A percentile compares a stretch with the other conserved stretches of the same genome.
Evolutionary conservation across 2,888 invertebrate genomes (phyloP).

Genomic region (Dryobotodes eremita): DNA sequence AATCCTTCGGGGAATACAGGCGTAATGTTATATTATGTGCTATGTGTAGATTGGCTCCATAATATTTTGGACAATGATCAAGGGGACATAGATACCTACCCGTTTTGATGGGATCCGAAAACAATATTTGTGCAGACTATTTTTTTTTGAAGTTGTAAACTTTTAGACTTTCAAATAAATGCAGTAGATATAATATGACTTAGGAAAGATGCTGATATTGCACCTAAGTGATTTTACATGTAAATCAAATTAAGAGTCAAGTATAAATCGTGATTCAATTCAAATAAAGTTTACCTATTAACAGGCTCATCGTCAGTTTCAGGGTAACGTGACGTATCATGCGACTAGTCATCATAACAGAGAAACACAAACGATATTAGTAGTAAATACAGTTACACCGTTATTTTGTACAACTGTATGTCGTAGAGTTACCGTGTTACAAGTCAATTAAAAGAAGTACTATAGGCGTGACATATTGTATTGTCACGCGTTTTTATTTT

Average conservation of each 20-base stretch:
- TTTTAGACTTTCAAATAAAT: no score
- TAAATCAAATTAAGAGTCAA: background rate
- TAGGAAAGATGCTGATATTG: background rate
- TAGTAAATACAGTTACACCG: slow-evolving; percentile 20
- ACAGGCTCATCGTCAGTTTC: background rate
- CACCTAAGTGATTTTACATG: no score
- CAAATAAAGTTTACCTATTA: background rate
- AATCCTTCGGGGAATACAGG: background rate
- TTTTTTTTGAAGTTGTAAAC: background rate
- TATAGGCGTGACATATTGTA: slow-evolving; percentile 27
- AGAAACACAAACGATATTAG: background rate
- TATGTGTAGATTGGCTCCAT: background rate
- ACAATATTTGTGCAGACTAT: background rate
- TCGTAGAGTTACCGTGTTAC: slow-evolving; percentile 27
- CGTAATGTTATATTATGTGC: background rate
- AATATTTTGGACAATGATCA: background rate
- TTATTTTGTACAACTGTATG: slow-evolving; percentile 21
- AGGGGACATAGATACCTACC: background rate
- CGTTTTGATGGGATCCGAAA: background rate
- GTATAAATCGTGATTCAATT: background rate
- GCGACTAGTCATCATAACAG: background rate
- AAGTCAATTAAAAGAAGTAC: slow-evolving; percentile 27
- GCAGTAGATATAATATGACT: background rate
- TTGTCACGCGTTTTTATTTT: no score
- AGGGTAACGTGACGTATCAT: background rate